A percentile compares a stretch with the other conserved stretches of the same genome.
Evolutionary conservation across 2,888 invertebrate species (phyloP).

Genomic region (Drosophila nigritarsus): DNA sequence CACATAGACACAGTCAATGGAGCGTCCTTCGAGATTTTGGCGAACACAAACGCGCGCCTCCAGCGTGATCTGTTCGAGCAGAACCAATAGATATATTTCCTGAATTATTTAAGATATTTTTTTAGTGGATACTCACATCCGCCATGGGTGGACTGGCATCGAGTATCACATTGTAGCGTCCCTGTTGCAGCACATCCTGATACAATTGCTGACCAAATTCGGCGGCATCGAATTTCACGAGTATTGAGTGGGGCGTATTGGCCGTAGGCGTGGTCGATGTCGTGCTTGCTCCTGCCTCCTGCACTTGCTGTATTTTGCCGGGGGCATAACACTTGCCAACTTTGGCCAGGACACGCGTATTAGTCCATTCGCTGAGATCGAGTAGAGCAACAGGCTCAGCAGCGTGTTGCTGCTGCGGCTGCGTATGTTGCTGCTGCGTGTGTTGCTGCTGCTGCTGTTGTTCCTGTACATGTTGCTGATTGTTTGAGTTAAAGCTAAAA

Average conservation of each 20-base stretch:
- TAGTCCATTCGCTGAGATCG: constrained; percentile 96
- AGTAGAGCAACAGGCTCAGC: constrained; percentile 85
- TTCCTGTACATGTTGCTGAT: constrained; percentile 73
- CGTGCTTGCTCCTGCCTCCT: constrained; percentile 80
- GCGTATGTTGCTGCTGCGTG: constrained; percentile 54
- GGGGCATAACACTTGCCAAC: constrained; percentile 93
- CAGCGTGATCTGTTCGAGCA: constrained; percentile 88
- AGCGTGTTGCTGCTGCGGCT: constrained; percentile 53
- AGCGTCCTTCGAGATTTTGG: constrained; percentile 87
- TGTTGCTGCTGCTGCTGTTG: constrained; percentile 60
- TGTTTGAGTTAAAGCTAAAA: constrained; percentile 77
- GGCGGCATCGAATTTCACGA: constrained; percentile 93
- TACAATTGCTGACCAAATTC: constrained; percentile 90
- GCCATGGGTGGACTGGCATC: constrained; percentile 95
- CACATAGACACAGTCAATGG: constrained; percentile 90
- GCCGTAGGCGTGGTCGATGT: constrained; percentile 29
- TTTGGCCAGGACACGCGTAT: constrained; percentile 95
- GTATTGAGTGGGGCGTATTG: constrained; percentile 88
- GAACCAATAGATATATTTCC: not conserved
- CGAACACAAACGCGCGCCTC: constrained; percentile 93
- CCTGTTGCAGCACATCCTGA: constrained; percentile 91
- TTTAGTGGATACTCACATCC: constrained; percentile 86
- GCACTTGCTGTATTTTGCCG: constrained; percentile 93
- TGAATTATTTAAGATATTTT: not conserved
- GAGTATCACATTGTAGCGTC: constrained; percentile 94